Conservation (phyloP, 2,888 invertebrate genomes). For the Chloromyia formosa region DNA sequence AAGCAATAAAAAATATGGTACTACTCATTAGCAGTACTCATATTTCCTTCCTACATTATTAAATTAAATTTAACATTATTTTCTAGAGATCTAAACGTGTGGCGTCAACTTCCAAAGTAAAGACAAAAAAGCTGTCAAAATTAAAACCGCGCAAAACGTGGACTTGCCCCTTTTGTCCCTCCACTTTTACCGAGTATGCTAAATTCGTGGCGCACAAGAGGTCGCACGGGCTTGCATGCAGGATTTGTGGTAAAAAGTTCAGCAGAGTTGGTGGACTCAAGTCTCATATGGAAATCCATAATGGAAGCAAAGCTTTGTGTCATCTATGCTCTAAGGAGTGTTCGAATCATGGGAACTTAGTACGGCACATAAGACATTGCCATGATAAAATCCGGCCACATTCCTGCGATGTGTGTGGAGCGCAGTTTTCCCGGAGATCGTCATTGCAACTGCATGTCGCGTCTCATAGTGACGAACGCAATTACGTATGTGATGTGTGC, state of each 20-base stretch:
- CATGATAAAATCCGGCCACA: conserved; percentile 38
- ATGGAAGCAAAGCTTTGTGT: conserved; percentile 39
- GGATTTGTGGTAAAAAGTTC: conserved; percentile 44
- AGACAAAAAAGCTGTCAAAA: no score
- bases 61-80: no score
- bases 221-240: conserved; percentile 38
- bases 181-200: neutral
- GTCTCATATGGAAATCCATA: conserved; percentile 42
- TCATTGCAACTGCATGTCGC: conserved; percentile 43
- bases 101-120: no score
- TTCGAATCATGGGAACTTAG: conserved; percentile 47
- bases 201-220: conserved; percentile 41
- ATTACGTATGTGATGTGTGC: no score
- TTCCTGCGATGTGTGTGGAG: conserved; percentile 40
- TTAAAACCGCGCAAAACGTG: neutral
- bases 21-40: no score
- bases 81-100: no score
- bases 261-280: conserved; percentile 37
- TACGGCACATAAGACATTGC: conserved; percentile 45
- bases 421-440: conserved; percentile 39
- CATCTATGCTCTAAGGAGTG: conserved; percentile 39
- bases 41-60: no score
- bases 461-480: conserved; percentile 41
- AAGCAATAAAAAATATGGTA: no score
- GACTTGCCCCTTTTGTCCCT: neutral